Conservation (phyloP, 2,797 vertebrate species). For the Oophaga sylvatica region DNA sequence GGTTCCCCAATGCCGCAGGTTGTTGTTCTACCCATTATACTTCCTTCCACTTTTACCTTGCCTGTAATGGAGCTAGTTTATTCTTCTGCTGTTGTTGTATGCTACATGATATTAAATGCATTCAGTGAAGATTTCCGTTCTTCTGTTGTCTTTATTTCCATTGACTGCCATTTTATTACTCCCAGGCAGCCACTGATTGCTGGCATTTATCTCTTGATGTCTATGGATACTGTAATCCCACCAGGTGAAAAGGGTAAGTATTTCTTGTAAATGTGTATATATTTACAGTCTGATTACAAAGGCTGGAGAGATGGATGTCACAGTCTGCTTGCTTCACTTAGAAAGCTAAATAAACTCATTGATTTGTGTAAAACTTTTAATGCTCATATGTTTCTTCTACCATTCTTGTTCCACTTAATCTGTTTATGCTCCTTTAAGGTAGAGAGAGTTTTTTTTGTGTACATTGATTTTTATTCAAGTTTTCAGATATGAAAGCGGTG, state of each 20-base stretch:
- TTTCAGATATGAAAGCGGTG: neutral
- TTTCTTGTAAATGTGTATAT: constrained; percentile 28
- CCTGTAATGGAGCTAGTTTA: too few species aligned
- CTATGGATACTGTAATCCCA: constrained; percentile 86
- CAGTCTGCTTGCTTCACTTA: neutral
- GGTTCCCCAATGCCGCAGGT: neutral
- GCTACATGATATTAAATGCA: neutral
- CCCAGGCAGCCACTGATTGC: constrained; percentile 93
- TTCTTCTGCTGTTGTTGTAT: neutral
- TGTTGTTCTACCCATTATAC: neutral
- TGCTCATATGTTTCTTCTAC: neutral
- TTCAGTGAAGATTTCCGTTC: neutral
- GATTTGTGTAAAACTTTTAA: neutral
- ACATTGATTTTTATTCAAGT: neutral
- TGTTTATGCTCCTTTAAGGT: neutral
- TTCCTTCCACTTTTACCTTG: neutral
- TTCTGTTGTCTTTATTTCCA: neutral
- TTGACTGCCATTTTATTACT: constrained; percentile 39
- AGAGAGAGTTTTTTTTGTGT: neutral
- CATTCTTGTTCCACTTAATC: neutral
- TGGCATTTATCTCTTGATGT: constrained; percentile 96
- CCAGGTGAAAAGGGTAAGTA: constrained; percentile 87
- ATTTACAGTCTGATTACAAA: neutral
- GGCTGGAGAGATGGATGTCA: neutral
- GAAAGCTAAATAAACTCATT: neutral